These are phyloP conservation scores for Perithous albicinctus DNA, from an alignment of 2,888 invertebrate genomes.

Conservation along the genomic window DNA sequence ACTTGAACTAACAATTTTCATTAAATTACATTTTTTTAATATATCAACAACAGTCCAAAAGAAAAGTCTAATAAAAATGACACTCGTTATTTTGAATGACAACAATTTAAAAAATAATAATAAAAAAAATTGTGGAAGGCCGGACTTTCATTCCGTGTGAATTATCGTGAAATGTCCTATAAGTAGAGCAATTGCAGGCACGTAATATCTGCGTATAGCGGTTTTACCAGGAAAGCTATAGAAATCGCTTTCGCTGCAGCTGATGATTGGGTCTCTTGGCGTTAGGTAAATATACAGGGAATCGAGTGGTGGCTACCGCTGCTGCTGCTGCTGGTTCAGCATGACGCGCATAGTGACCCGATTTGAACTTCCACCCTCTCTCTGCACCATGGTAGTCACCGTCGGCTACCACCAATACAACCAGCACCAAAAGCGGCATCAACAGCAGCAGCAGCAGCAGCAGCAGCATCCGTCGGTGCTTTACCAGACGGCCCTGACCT, in stretches of 20 bases:
- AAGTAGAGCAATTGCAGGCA: background rate
- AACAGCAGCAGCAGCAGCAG: background rate
- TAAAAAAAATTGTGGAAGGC: no score
- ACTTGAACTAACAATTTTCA: no score
- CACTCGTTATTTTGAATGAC: no score
- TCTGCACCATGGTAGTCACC: slow-evolving; percentile 36
- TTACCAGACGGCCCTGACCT: slow-evolving; percentile 77
- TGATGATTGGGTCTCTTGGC: slow-evolving; percentile 1
- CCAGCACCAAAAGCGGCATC: no score
- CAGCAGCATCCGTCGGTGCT: slow-evolving; percentile 57
- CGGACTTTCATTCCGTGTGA: no score
- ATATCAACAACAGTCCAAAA: no score
- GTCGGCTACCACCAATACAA: slow-evolving; percentile 29
- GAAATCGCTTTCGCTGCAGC: slow-evolving; percentile 22
- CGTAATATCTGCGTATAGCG: background rate
- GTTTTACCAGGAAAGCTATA: background rate
- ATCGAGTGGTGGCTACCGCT: slow-evolving; percentile 53
- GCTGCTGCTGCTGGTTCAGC: no score
- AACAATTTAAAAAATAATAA: no score
- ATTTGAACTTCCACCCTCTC: slow-evolving; percentile 74
- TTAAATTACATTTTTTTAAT: no score
- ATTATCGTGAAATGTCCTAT: no score
- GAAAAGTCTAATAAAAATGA: no score
- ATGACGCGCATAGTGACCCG: slow-evolving; percentile 75
- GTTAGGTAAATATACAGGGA: slow-evolving; percentile 17